These are phyloP conservation scores for Intellagama lesueurii DNA, from an alignment of 2,797 vertebrate genomes.

Conservation along the genomic window DNA sequence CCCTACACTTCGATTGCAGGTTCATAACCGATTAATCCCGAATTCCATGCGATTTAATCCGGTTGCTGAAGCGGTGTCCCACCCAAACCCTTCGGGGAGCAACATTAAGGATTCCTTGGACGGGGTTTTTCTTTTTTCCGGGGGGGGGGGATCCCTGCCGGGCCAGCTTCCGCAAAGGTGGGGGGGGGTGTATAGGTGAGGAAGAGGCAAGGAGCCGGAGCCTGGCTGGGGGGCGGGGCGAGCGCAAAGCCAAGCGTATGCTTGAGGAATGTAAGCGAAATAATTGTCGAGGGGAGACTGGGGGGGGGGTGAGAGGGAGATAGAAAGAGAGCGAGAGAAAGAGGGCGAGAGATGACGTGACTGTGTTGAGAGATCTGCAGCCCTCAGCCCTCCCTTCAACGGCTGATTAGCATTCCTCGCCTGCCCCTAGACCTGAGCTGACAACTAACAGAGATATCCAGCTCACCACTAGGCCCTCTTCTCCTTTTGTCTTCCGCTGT, in stretches of 20 bases:
- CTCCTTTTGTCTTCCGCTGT: conserved; percentile 84
- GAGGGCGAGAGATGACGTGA: conserved; percentile 47
- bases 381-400: conserved; percentile 66
- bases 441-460: conserved; percentile 97
- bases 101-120: not conserved
- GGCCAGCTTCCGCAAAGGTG: not conserved
- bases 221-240: not conserved
- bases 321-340: conserved; percentile 5
- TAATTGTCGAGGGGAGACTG: not conserved
- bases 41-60: too few species aligned
- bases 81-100: not conserved
- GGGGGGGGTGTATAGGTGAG: not conserved
- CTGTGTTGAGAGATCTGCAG: conserved; percentile 31
- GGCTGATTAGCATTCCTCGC: conserved; percentile 92
- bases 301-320: conserved; percentile 28
- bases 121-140: not conserved
- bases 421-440: conserved; percentile 90
- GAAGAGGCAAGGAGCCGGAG: not conserved
- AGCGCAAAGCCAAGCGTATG: not conserved
- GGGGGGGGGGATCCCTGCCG: too few species aligned
- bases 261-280: too few species aligned
- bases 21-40: too few species aligned
- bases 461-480: conserved; percentile 84
- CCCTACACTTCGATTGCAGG: not conserved
- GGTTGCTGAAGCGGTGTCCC: too few species aligned